These are phyloP conservation scores for Athene noctua DNA, from an alignment of 2,113 vertebrate species.

Conservation along the genomic window DNA sequence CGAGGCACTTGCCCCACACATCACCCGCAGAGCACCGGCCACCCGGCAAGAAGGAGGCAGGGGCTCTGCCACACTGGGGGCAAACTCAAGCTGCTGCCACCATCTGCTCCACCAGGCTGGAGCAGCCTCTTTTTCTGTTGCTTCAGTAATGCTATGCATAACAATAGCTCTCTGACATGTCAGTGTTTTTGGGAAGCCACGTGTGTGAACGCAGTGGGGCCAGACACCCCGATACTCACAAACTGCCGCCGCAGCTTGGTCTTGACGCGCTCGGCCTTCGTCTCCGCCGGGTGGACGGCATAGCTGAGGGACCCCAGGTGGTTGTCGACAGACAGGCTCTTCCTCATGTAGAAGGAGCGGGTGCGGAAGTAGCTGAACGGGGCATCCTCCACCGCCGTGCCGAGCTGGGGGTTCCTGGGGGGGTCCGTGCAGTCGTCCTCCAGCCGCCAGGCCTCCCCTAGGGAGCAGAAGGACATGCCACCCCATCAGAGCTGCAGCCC, in stretches of 20 bases:
- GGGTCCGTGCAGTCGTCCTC: slow-evolving; percentile 74
- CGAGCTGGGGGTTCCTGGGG: slow-evolving; percentile 40
- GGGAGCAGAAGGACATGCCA: background rate
- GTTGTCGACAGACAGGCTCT: slow-evolving; percentile 87
- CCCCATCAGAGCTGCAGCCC: background rate
- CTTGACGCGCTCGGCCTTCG: slow-evolving; percentile 65
- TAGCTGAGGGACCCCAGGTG: slow-evolving; percentile 79
- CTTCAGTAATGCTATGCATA: rapidly evolving
- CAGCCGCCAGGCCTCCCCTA: slow-evolving; percentile 82
- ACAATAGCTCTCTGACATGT: rapidly evolving
- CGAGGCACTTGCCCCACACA: rapidly evolving
- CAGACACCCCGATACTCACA: slow-evolving; percentile 70
- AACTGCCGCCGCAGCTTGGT: slow-evolving; percentile 89
- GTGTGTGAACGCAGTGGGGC: rapidly evolving
- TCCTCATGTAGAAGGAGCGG: slow-evolving; percentile 84
- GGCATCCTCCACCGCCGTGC: slow-evolving; percentile 68
- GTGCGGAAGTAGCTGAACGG: slow-evolving; percentile 81
- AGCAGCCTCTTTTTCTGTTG: background rate
- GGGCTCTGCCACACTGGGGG: rapidly evolving
- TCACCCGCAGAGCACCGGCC: background rate
- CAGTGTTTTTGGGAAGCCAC: rapidly evolving
- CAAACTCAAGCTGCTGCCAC: background rate
- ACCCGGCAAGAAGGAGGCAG: rapidly evolving
- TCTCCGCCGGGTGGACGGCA: slow-evolving; percentile 38
- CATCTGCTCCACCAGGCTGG: background rate